Conservation (phyloP, 2,113 vertebrate species). For the Epinephelus lanceolatus region DNA sequence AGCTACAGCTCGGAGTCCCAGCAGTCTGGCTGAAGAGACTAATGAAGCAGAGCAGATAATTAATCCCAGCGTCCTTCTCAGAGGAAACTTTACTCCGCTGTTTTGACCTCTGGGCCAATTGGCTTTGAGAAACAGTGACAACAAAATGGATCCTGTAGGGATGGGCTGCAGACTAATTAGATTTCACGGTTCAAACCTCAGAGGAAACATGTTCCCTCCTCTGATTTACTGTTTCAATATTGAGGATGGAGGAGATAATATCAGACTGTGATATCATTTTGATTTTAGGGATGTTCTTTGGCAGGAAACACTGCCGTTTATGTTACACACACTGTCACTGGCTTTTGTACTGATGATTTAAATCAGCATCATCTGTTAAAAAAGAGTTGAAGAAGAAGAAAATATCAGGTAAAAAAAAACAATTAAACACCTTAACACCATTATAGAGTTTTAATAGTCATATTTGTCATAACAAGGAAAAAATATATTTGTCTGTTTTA, state of each 20-base stretch:
- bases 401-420: no score
- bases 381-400: no score
- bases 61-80: slow-evolving; percentile 23
- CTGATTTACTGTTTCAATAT: not conserved
- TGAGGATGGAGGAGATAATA: not conserved
- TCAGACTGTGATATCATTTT: not conserved
- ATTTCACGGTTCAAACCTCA: slow-evolving; percentile 1
- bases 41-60: slow-evolving; percentile 33
- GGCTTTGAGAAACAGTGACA: not conserved
- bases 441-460: no score
- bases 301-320: no score
- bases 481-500: no score
- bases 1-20: slow-evolving; percentile 9
- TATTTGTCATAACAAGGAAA: no score
- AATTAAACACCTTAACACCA: no score
- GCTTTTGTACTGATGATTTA: no score
- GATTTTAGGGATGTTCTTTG: not conserved
- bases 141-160: slow-evolving; percentile 4
- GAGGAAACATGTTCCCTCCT: not conserved
- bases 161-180: not conserved
- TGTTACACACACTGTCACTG: no score
- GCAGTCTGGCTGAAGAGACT: slow-evolving; percentile 1
- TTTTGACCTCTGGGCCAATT: slow-evolving; percentile 31
- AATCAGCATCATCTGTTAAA: no score
- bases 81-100: slow-evolving; percentile 17